A percentile compares a stretch with the other conserved stretches of the same genome.
Evolutionary conservation across 2,888 invertebrate species (phyloP).

Genomic region (Arenicola marina): DNA sequence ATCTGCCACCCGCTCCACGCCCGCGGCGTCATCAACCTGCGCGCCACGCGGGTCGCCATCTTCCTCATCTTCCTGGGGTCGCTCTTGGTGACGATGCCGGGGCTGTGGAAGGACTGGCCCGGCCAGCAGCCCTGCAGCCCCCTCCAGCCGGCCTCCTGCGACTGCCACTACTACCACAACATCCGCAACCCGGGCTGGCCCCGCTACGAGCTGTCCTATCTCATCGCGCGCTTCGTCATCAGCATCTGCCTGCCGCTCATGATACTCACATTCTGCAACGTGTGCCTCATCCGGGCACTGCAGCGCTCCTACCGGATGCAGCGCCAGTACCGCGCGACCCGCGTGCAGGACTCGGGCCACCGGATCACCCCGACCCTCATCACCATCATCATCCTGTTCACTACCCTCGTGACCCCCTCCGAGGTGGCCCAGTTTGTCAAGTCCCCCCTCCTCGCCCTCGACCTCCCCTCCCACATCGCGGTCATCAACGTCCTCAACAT

Average conservation of each 20-base stretch:
- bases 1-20: constrained; percentile 37
- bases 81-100: constrained; percentile 36
- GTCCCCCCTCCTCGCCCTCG: constrained; percentile 27
- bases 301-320: constrained; percentile 42
- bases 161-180: neutral
- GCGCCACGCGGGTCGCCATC: constrained; percentile 32
- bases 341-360: constrained; percentile 30
- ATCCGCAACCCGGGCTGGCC: neutral
- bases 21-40: constrained; percentile 30
- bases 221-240: constrained; percentile 33
- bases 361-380: constrained; percentile 40
- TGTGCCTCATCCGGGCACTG: constrained; percentile 32
- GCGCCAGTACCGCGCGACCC: constrained; percentile 37
- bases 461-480: constrained; percentile 27
- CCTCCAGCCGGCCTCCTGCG: too few species aligned
- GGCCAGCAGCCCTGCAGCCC: neutral
- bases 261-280: constrained; percentile 36
- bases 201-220: constrained; percentile 36
- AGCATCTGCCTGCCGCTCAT: constrained; percentile 39
- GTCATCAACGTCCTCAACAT: constrained; percentile 69
- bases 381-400: constrained; percentile 40
- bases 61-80: constrained; percentile 34
- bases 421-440: constrained; percentile 41
- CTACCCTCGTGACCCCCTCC: constrained; percentile 39
- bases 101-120: constrained; percentile 34